A percentile compares a stretch with the other conserved stretches of the same genome.
Conservation (phyloP, 1,140 invertebrate genomes). For the Dendrolimus kikuchii region DNA sequence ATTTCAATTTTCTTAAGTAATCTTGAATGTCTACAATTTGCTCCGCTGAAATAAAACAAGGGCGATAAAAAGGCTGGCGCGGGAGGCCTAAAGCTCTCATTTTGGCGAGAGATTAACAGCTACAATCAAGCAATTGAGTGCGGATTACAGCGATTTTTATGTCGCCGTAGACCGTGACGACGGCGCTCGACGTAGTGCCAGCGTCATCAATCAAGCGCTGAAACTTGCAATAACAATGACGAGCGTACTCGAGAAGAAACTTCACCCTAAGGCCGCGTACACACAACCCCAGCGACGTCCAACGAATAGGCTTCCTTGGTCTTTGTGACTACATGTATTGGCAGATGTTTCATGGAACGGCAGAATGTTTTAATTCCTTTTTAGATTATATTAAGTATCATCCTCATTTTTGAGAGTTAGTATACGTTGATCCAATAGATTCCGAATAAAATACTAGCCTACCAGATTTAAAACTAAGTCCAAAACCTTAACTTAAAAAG, state of each 20-base stretch:
- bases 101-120: slow-evolving; percentile 56
- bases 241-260: slow-evolving; percentile 17
- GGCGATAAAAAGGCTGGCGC: slow-evolving; percentile 36
- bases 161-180: slow-evolving; percentile 25
- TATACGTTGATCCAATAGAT: too few species aligned
- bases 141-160: slow-evolving; percentile 64
- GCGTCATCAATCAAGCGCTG: slow-evolving; percentile 46
- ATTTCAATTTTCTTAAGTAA: slow-evolving; percentile 62
- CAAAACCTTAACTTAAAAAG: too few species aligned
- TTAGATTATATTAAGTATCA: too few species aligned
- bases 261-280: neutral
- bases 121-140: slow-evolving; percentile 62
- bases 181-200: slow-evolving; percentile 18
- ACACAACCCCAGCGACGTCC: too few species aligned
- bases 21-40: slow-evolving; percentile 53
- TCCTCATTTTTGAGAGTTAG: too few species aligned
- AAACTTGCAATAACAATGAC: slow-evolving; percentile 55
- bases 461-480: too few species aligned
- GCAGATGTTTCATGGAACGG: too few species aligned
- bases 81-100: slow-evolving; percentile 31
- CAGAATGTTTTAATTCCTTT: too few species aligned
- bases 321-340: too few species aligned
- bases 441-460: too few species aligned
- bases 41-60: slow-evolving; percentile 47
- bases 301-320: too few species aligned